These are phyloP conservation scores for Noctuana brunneofusca DNA, from an alignment of 2,888 invertebrate species.

Conservation along the genomic window DNA sequence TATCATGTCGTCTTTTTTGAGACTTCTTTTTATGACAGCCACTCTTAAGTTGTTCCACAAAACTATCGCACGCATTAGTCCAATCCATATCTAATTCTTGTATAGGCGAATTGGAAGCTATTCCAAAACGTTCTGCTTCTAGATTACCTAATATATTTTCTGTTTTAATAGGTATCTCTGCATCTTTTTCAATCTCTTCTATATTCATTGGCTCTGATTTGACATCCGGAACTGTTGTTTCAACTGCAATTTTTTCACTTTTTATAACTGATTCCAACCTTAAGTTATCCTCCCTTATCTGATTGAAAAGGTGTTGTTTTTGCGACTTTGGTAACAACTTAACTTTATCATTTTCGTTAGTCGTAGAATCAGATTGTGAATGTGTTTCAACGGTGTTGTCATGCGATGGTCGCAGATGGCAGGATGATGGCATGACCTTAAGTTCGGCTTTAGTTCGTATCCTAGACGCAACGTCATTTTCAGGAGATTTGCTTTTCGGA, in stretches of 20 bases:
- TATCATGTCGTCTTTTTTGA: constrained; percentile 75
- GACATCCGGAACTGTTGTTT: constrained; percentile 81
- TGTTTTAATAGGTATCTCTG: constrained; percentile 70
- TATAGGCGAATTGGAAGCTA: constrained; percentile 39
- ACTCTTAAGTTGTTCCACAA: constrained; percentile 88
- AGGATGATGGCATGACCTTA: constrained; percentile 83
- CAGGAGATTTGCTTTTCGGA: constrained; percentile 66
- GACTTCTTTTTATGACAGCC: constrained; percentile 83
- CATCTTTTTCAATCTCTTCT: constrained; percentile 84
- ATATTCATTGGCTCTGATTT: constrained; percentile 87
- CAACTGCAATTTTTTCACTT: constrained; percentile 77
- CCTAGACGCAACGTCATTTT: constrained; percentile 85
- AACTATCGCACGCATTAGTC: constrained; percentile 89
- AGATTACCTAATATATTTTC: constrained; percentile 57
- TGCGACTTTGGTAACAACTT: constrained; percentile 72
- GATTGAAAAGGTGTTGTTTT: constrained; percentile 74
- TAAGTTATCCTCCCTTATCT: constrained; percentile 72
- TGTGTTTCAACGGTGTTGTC: constrained; percentile 56
- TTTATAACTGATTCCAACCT: constrained; percentile 83
- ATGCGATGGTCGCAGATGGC: constrained; percentile 56
- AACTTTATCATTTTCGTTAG: constrained; percentile 51
- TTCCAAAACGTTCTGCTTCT: constrained; percentile 44
- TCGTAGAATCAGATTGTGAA: constrained; percentile 44
- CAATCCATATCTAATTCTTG: constrained; percentile 78
- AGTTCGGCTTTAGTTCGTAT: constrained; percentile 94